These are phyloP conservation scores for Pangasianodon gigas DNA, from an alignment of 2,113 vertebrate genomes.

Conservation along the genomic window DNA sequence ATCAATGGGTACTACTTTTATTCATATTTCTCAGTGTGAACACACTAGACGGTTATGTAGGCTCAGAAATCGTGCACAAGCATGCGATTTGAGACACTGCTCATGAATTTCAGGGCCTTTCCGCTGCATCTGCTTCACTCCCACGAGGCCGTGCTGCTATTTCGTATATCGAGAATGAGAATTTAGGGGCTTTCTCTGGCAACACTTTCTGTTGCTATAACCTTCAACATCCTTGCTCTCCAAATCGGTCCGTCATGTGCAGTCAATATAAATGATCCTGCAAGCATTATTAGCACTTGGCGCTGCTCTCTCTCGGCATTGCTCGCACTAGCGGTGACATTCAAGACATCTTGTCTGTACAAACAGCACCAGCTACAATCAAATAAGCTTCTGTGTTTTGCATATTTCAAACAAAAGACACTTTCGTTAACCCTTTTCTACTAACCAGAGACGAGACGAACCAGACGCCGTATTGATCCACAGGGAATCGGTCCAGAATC, in stretches of 20 bases:
- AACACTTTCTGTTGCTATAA: background rate
- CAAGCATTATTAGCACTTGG: background rate
- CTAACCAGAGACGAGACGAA: background rate
- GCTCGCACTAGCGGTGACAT: background rate
- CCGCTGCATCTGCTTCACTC: background rate
- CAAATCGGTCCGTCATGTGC: background rate
- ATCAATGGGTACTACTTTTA: background rate
- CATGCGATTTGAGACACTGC: background rate
- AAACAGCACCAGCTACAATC: background rate
- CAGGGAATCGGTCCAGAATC: background rate
- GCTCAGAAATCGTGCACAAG: background rate
- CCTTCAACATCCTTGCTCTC: background rate
- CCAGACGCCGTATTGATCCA: background rate
- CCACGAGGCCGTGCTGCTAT: background rate
- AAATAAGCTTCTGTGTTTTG: background rate
- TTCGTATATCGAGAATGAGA: background rate
- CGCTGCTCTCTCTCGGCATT: background rate
- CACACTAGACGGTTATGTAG: background rate
- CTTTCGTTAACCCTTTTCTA: background rate
- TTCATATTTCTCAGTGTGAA: background rate
- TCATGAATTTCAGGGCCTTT: constrained; percentile 10
- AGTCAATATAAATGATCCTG: background rate
- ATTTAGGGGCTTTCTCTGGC: background rate
- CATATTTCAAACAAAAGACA: background rate
- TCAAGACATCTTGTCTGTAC: background rate